Evolutionary conservation across 2,888 invertebrate species (phyloP), one percentile per base, ranked within the genome.

Genomic region (Agriopis leucophaearia): DNA sequence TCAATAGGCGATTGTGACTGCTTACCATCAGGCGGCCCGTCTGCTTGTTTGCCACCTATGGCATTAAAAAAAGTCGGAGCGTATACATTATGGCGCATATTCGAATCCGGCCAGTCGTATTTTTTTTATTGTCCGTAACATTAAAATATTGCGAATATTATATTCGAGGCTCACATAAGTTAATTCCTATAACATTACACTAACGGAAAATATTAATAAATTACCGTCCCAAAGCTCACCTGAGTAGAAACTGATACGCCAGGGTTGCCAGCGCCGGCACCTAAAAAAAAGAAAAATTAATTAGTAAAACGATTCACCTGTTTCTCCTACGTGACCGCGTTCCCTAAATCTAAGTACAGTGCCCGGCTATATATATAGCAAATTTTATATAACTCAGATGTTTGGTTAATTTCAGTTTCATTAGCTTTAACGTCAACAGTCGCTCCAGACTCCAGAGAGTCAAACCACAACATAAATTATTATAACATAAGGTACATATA

Each of bases 231-330:
- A 59, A 48, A 72, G 67, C 86, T 77, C 76, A 93, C 93, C 90
- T 93, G 93, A 80, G 93, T 93, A 57, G 93, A 93, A 77, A 93
- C 93, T 70, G 93, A 93, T 77, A 93, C 89, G 76, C 90, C 89
- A 51, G 88, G 82, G 69, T 88, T 86, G 67, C 86, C 81, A 67
- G 77, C 84, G 66, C 82, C 82, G 74, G 86, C 88, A 84, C 91
- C 92, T 92, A 85, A 81, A 71, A 73, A 86, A 71, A 75, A 77
- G 77, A 77, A 60, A 67, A 70, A 60, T 60, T 55, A 67, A 66
- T 70, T 66, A 66, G 36, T 55, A 45, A 47, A 68, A 66, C 40
- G 54, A 44, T 63, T 64, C 47, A 45, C n/a, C 45, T 45, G 57
- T 64, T 61, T 66, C 45, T 45, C 48, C 48, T 58, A 38, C 65